Conservation (phyloP, 2,888 invertebrate genomes). For the Lithophane semibrunnea region DNA sequence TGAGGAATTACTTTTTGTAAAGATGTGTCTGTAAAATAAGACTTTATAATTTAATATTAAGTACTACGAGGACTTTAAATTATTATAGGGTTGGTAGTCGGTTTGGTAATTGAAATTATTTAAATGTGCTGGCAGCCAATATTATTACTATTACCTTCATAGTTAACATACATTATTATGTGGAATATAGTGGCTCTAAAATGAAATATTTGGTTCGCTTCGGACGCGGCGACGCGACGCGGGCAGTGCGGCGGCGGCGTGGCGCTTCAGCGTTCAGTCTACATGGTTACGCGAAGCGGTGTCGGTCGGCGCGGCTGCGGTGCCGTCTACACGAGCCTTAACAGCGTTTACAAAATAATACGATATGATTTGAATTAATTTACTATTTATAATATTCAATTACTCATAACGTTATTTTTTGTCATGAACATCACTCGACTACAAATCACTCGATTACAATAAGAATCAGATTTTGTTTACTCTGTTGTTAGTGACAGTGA, state of each 20-base stretch:
- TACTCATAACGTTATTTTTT: not conserved
- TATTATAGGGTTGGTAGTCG: not conserved
- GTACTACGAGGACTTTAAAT: not conserved
- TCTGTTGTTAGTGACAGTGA: too few relatives aligned
- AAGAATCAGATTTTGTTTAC: not conserved
- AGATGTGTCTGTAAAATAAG: not conserved
- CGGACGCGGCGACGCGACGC: too few relatives aligned
- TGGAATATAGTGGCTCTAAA: not conserved
- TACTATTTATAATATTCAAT: not conserved
- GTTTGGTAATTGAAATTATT: not conserved
- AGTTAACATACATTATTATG: not conserved
- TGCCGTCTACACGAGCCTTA: too few relatives aligned
- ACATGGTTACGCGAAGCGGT: too few relatives aligned
- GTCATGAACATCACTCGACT: not conserved
- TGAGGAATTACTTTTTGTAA: conserved; percentile 18
- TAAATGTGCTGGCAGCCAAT: not conserved
- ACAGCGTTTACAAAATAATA: not conserved
- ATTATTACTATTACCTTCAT: not conserved
- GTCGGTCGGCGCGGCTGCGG: too few relatives aligned
- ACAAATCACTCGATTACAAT: too few relatives aligned
- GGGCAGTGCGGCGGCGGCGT: too few relatives aligned
- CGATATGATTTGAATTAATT: not conserved
- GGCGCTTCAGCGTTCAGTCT: too few relatives aligned
- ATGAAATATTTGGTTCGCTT: not conserved
- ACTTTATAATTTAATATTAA: not conserved